Evolutionary conservation across 1,140 invertebrate genomes (phyloP), one percentile per base, ranked within the genome.

Genomic region (Nautilus pompilius): DNA sequence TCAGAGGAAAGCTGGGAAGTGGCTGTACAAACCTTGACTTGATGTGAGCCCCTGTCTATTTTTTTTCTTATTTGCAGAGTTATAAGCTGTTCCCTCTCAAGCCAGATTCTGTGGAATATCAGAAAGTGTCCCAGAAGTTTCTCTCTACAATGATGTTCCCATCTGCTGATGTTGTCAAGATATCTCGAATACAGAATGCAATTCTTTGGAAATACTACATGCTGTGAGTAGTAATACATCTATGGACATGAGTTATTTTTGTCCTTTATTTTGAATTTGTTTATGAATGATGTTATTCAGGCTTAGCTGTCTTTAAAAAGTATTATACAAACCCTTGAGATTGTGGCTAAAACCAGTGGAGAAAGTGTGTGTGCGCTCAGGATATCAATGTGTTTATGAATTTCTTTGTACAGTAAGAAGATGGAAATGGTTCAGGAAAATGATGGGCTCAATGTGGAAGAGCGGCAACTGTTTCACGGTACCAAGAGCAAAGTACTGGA

Each of bases 391-490:
- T 13, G 22, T 51, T 3, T 48, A 24, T 45, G 28, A 51, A n/a
- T 65, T 36, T 58, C 46, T 63, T 34, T 59, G 63, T 70, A n/a
- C 49, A 75, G 75, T 33, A 74, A 72, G 58, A 62, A 60, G 48
- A 64, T 62, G n/a, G 66, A 76, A 60, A 78, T 78, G 76, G 62
- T 74, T 13, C 68, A 71, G 13, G 76, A 78, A 22, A 70, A 76
- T 63, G 72, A 72, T 24, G 71, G 71, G 0, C 33, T 63, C 13
- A 58, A 60, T 57, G 71, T 75, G 2, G 60, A 70, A 8, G 76
- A 79, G 61, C 63, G 59, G 28, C 58, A 62, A 17, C 68, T 80
- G n/a, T 80, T 77, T 54, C 79, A 80, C 57, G 79, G 79, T 20
- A 79, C 77, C 10, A 58, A 67, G 0, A 41, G 56, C 17, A 65